Evolutionary conservation across 1,140 invertebrate species (phyloP), one percentile per base, ranked within the genome.

Genomic region (Drosophila mojavensis): DNA sequence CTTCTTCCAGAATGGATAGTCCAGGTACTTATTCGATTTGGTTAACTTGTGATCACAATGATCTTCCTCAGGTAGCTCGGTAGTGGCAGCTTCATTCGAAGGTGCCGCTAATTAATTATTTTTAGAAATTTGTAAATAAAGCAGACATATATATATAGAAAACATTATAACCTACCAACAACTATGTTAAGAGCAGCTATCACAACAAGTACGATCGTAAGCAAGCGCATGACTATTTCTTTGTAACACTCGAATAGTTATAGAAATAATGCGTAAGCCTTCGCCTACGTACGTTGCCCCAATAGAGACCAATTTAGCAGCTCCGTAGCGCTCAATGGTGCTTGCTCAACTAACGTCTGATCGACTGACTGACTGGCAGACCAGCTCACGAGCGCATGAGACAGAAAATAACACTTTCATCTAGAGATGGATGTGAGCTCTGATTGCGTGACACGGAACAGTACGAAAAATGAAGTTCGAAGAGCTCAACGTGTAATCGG

Each of bases 1-100:
- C 54, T 84, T 89, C 17, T 91, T 91, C 81, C 89, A 72, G 36
- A 92, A 92, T 1, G 81, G 67, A 26, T 76, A 61, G n/a, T 92
- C 91, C 54, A 86, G 50, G 24, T 90, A 68, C 3, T 89, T 78
- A 10, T 81, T 72, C 0, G 79, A 68, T 17, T 79, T 75, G 4
- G 71, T 76, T 4, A 92, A 50, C 11, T 80, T 83, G 64, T 90
- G 78, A 65, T 85, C 90, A 51, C 91, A 92, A 47, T 62, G 66
- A 45, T 64, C n/a, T 10, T 15, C 6, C 56, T 60, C 47, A 0
- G 7, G 7, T 39, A 39, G 36, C 20, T 67, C 62, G 43, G 28
- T 39, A 51, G 80, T 36, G 24, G 76, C 53, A 62, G 62, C 41
- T 60, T 68, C 68, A n/a, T 36, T 63, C 47, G 68, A 59, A 41